Evolutionary conservation across 2,797 vertebrate species (phyloP), one percentile per base, ranked within the genome.

Genomic region (Pangasius djambal): DNA sequence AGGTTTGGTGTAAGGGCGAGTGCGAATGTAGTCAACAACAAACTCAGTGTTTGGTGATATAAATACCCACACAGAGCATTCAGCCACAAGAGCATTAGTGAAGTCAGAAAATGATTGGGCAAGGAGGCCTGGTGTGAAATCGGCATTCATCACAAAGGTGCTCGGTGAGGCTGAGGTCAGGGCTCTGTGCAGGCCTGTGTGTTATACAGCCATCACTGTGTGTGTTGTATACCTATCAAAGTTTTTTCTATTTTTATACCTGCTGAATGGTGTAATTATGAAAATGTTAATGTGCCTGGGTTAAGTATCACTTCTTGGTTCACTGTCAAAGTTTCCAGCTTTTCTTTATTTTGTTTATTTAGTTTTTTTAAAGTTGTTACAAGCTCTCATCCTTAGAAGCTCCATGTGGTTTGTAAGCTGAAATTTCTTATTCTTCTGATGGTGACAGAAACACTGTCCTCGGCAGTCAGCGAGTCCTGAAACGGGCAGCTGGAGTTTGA

Each of bases 351-450:
- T 44, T 0, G n/a, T n/a, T n/a, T n/a, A n/a, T n/a, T n/a, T n/a
- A n/a, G n/a, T 44, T 44, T 44, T 44, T 44, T 44, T 44, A 44
- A 44, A 55, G 75, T 79, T 70, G 88, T 90, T 90, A 85, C 86
- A 92, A 84, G 91, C 83, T 89, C 89, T 95, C 92, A 93, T 96
- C 93, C 92, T 92, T 95, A 94, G 94, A 95, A 95, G 95, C 95
- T 95, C 20, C 57, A 91, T 92, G 92, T 93, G 92, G 95, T 96
- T 92, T 95, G 91, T 94, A 93, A 94, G 92, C 93, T 94, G 92
- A 94, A 94, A 91, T 93, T 59, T 95, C 91, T 93, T 92, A 87
- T 93, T 94, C 95, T 94, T 95, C 94, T 96, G 95, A 96, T 94
- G 94, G 93, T 79, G 79, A 90, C 90, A 94, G 94, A 96, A 96